Conservation (phyloP, 2,797 vertebrate genomes). For the Varecia variegata region DNA sequence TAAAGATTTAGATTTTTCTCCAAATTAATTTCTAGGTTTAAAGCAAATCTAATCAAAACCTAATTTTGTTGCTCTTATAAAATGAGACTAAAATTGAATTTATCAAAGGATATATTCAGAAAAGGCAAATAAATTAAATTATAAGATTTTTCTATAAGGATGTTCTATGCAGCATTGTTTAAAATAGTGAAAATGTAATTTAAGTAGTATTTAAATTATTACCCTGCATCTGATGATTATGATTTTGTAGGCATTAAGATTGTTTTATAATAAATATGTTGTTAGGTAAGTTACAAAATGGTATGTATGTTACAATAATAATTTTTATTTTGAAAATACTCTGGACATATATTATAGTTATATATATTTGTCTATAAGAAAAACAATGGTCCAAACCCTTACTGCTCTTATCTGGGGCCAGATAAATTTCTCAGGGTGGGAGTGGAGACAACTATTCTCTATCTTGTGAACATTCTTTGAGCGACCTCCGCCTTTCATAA, state of each 20-base stretch:
- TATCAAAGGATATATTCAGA: not conserved
- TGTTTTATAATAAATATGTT: not conserved
- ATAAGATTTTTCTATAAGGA: not conserved
- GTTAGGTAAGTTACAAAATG: not conserved
- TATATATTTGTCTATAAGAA: not conserved
- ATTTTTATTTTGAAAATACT: conserved; percentile 11
- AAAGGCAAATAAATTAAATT: not conserved
- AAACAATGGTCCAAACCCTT: not conserved
- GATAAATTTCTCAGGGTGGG: not conserved
- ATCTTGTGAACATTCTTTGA: not conserved
- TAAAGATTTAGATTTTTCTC: not conserved
- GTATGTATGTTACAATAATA: not conserved
- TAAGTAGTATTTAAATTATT: conserved; percentile 12
- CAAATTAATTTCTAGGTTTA: not conserved
- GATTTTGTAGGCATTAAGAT: not conserved
- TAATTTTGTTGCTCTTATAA: not conserved
- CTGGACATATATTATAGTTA: not conserved
- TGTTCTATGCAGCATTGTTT: not conserved
- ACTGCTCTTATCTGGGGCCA: fast-evolving
- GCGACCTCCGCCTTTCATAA: not conserved
- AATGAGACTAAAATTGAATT: not conserved
- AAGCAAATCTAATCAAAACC: not conserved
- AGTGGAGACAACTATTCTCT: not conserved
- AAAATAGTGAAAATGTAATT: not conserved
- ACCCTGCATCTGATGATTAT: not conserved